Conservation (phyloP, 1,140 invertebrate genomes). For the Euschistus heros region DNA sequence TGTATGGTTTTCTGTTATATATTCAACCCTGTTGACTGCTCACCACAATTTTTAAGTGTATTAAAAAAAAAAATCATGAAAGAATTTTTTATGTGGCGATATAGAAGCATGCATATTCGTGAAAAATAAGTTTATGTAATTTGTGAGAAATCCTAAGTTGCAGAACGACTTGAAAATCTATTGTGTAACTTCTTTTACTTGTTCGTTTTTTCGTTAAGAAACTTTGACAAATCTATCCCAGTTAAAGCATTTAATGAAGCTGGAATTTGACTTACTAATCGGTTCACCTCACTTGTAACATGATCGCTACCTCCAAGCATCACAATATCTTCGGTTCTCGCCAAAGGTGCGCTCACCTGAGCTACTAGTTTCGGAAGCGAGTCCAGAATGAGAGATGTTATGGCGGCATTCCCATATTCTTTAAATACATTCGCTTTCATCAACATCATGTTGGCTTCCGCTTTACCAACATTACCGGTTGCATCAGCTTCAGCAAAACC, state of each 20-base stretch:
- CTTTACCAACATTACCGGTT: conserved; percentile 77
- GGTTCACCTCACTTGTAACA: conserved; percentile 69
- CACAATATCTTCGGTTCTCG: conserved; percentile 94
- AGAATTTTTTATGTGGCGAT: too few species aligned
- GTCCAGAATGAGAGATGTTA: conserved; percentile 82
- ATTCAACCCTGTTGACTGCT: too few species aligned
- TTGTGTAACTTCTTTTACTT: too few species aligned
- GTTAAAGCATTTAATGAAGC: conserved; percentile 88
- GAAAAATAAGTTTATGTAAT: too few species aligned
- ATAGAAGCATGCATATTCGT: too few species aligned
- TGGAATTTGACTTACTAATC: conserved; percentile 78
- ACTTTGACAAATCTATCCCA: conserved; percentile 77
- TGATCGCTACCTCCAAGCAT: conserved; percentile 69
- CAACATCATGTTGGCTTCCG: conserved; percentile 88
- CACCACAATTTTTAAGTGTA: too few species aligned
- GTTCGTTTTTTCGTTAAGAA: too few species aligned
- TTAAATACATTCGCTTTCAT: conserved; percentile 90
- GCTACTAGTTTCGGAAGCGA: conserved; percentile 93
- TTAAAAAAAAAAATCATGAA: too few species aligned
- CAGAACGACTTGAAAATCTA: too few species aligned
- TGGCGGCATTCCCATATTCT: conserved; percentile 92
- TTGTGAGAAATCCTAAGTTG: too few species aligned
- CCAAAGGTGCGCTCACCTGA: conserved; percentile 84
- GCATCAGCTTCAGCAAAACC: conserved; percentile 83
- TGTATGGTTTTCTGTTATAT: too few species aligned